Base-by-base conservation (phyloP, 1,140 invertebrate species). In the Chironomus tepperi region DNA sequence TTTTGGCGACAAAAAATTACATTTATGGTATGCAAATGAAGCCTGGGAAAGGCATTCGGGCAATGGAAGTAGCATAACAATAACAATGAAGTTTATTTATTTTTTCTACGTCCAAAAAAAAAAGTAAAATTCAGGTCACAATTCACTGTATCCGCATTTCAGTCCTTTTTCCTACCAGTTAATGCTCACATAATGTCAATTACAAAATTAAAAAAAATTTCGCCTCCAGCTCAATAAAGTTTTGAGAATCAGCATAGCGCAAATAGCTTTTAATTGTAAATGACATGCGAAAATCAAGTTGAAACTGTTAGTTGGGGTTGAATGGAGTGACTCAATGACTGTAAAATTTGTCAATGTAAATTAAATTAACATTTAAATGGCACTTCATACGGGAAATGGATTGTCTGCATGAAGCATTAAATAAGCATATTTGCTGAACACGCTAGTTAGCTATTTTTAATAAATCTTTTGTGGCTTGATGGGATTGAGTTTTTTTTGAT, bases 351-450 rank as follows among this genome's bases (percentile, higher is more conserved):
- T 57, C 47, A 57, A 57, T 57, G 47, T n/a, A 57, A 57, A 57
- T 57, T 57, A 57, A 57, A 57, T 57, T 57, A 15, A 57, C 47
- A 57, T 57, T 57, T 57, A n/a, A 57, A 57, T 57, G 47, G n/a
- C 12, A n/a, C 47, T 34, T 34, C 24, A 34, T 34, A 34, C 24
- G 24, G 24, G 24, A 34, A 34, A 34, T 34, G 24, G 24, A 34
- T 34, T 34, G 1, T 2, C 24, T 34, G 24, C 24, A 34, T 34
- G 24, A 34, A 34, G n/a, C 24, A 34, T 34, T 34, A n/a, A 34
- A 34, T 5, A 34, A 34, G 24, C 1, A 34, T 34, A 34, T 34
- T 34, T 34, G 24, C 5, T 34, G 5, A 5, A 5, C 24, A 34
- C 24, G 24, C 24, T 34, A 34, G 24, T 34, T 34, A 5, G 24